Percentiles rank a stretch among this genome's conserved stretches.
These are phyloP conservation scores for Glyphotaelius pellucidus DNA, from an alignment of 2,888 invertebrate genomes.

Conservation along the genomic window DNA sequence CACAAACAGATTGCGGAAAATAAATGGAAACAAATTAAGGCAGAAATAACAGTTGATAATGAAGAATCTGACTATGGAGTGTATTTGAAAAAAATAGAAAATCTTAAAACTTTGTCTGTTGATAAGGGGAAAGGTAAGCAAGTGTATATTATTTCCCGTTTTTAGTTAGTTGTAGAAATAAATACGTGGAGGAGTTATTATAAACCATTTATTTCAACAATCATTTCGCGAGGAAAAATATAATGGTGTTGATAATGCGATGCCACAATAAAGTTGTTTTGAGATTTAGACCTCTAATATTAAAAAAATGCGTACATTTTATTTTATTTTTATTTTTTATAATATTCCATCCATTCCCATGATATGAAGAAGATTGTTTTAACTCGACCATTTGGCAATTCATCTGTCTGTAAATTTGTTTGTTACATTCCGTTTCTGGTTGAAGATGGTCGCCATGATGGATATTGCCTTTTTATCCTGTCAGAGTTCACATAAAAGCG, in stretches of 20 bases:
- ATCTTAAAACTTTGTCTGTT: conserved; percentile 15
- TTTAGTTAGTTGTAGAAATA: not conserved
- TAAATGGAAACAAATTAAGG: conserved; percentile 35
- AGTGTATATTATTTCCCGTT: not conserved
- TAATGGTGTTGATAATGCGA: not conserved
- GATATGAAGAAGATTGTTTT: no score
- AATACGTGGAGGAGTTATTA: not conserved
- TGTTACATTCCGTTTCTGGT: no score
- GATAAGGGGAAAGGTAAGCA: not conserved
- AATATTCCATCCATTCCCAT: no score
- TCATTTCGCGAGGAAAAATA: not conserved
- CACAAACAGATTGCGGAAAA: conserved; percentile 10
- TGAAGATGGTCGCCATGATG: no score
- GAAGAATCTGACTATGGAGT: conserved; percentile 41
- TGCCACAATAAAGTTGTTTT: not conserved
- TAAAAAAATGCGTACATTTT: no score
- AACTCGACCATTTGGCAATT: no score
- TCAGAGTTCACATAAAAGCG: no score
- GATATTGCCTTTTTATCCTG: no score
- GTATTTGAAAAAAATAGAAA: conserved; percentile 50
- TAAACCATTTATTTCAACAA: no score
- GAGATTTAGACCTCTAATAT: no score
- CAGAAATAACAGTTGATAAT: conserved; percentile 20
- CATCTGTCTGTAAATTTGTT: no score
- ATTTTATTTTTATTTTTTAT: no score